Base-by-base conservation (phyloP, 2,888 invertebrate genomes). In the Itoplectis maculator region DNA sequence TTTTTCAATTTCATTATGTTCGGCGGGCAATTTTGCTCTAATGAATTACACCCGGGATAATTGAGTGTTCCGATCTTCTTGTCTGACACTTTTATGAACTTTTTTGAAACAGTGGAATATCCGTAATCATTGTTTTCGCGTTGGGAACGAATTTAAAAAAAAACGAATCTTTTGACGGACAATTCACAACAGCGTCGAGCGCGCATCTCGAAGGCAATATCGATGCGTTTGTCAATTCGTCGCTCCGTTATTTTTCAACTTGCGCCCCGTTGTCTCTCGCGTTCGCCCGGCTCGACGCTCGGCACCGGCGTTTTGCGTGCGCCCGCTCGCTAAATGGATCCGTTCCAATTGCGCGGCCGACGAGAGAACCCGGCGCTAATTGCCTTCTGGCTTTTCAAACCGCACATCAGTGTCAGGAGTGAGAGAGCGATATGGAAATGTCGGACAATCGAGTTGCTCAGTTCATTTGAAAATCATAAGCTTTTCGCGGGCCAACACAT, bases 301-400 rank as follows among this genome's bases (percentile, higher is more conserved):
- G 35, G 23, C 5, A 20, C 51, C 9, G 20, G 11, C 54, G 9
- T 54, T 23, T 29, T 6, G 11, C 54, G 20, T 54, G 54, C 13
- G 13, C 54, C 54, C n/a, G 56, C 29, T 59, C 35, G 56, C 56
- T 59, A 59, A 35, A 59, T 15, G 35, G 35, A 59, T 59, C 35
- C 35, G n/a, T 29, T 29, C 35, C 56, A 35, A n/a, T 29, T 59
- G 15, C n/a, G n/a, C 15, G n/a, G 29, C 13, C n/a, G 35, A 35
- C 35, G 56, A 59, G 56, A n/a, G n/a, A n/a, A 1, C 1, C 8
- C 35, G 29, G 29, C 5, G n/a, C 56, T 59, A 59, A 59, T 59
- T 59, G 56, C 56, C 35, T 35, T 59, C 35, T 15, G 35, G 56
- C 35, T 15, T 59, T 59, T 59, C 56, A 59, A 59, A 35, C 56